Conservation (phyloP, 2,888 invertebrate species). For the Idaea dimidiata region DNA sequence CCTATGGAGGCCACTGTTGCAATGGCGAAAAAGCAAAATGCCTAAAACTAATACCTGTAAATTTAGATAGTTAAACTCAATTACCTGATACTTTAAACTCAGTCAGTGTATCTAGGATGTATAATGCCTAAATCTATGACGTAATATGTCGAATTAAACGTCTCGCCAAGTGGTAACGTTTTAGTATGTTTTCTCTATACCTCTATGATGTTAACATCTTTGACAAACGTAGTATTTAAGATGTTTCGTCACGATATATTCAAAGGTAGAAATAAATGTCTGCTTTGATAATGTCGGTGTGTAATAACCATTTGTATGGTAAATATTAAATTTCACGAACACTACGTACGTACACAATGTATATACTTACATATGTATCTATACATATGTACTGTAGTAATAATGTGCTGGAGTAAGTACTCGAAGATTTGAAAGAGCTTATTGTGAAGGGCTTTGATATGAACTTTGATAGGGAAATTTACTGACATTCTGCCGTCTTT, state of each 20-base stretch:
- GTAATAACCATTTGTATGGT: slow-evolving; percentile 10
- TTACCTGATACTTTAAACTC: too few species aligned
- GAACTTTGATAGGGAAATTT: neutral
- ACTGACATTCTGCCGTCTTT: neutral
- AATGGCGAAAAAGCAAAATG: too few species aligned
- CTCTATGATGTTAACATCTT: neutral
- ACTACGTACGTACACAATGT: slow-evolving; percentile 1
- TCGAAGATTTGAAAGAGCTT: neutral
- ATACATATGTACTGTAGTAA: neutral
- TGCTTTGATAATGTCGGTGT: slow-evolving; percentile 15
- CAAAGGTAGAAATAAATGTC: slow-evolving; percentile 41
- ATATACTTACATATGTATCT: too few species aligned
- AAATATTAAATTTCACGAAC: slow-evolving; percentile 8
- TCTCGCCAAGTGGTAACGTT: too few species aligned
- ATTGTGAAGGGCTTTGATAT: neutral
- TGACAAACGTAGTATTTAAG: slow-evolving; percentile 39
- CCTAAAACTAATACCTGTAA: too few species aligned
- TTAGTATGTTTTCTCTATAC: neutral
- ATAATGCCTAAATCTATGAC: too few species aligned
- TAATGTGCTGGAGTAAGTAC: neutral
- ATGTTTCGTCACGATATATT: slow-evolving; percentile 39
- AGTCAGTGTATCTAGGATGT: too few species aligned
- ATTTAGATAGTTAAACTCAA: too few species aligned
- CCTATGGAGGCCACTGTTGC: too few species aligned
- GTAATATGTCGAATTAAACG: too few species aligned